Base-by-base conservation (phyloP, 92 coral and sea anemone species). In the Galaxea fascicularis region DNA sequence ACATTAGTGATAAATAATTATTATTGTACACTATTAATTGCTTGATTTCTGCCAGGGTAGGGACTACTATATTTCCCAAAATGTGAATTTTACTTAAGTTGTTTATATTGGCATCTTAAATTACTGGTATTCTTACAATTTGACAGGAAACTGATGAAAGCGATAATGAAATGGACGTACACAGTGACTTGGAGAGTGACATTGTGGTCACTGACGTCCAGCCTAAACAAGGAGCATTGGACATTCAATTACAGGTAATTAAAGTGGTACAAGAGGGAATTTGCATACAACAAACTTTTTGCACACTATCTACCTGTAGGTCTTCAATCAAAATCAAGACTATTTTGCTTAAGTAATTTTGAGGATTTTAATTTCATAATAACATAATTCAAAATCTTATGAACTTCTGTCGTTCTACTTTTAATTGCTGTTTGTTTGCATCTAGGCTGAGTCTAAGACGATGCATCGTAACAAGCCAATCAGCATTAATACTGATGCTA, bases 401-500 rank as follows among this genome's bases (percentile, higher is more conserved):
- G n/a, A n/a, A n/a, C n/a, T n/a, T n/a, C n/a, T n/a, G n/a, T n/a
- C n/a, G n/a, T n/a, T n/a, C n/a, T n/a, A n/a, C n/a, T n/a, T n/a
- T 68, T 68, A 68, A 22, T 31, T 10, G 4, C 73, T 68, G 73
- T 68, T 68, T 68, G 24, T 68, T 68, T 68, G 73, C 73, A 68
- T 68, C 51, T 21, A 68, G 73, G 73, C 73, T 29, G 73, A 68
- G 73, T 68, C 73, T 68, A 29, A 30, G 73, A 22, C 73, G 14
- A 30, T 4, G 45, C 73, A n/a, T n/a, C n/a, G 20, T 68, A 14
- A 29, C 45, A 30, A 68, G 73, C 51, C 51, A 35, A 68, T 16
- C 73, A 68, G 73, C 73, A 58, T 58, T 68, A 30, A 29, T n/a
- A n/a, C n/a, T 68, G 51, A 30, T 39, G 73, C 73, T 68, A 68